Percentiles rank a stretch among this genome's conserved stretches.
These are phyloP conservation scores for Callimico goeldii DNA, from an alignment of 2,797 vertebrate species.

Conservation along the genomic window DNA sequence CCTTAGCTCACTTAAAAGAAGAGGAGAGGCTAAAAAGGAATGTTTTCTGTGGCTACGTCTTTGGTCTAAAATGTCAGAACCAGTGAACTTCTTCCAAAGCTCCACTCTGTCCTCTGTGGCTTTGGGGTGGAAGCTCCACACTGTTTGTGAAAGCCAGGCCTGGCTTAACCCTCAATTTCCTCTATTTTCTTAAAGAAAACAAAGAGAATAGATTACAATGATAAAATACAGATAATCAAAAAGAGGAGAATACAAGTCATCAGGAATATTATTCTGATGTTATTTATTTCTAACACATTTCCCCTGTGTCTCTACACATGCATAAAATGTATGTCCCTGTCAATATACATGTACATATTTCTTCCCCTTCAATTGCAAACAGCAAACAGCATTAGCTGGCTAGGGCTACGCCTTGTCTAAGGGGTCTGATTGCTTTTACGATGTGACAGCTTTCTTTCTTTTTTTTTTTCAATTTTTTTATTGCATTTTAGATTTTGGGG, in stretches of 20 bases:
- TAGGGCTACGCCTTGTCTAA: background rate
- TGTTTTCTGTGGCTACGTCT: background rate
- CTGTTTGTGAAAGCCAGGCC: background rate
- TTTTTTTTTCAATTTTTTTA: no score
- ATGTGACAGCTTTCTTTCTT: background rate
- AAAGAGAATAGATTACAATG: background rate
- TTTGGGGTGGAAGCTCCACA: background rate
- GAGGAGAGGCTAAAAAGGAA: background rate
- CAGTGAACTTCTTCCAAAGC: background rate
- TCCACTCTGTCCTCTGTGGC: background rate
- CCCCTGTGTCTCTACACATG: background rate
- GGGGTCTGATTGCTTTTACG: background rate
- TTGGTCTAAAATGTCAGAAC: background rate
- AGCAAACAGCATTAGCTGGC: background rate
- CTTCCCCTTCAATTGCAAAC: rapidly evolving
- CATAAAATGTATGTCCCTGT: background rate
- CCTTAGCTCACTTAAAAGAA: background rate
- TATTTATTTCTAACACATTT: background rate
- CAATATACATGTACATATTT: rapidly evolving
- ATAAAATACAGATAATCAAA: background rate
- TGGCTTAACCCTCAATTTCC: background rate
- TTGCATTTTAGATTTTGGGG: no score
- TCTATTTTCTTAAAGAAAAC: background rate
- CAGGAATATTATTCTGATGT: background rate
- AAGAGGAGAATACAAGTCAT: background rate